A percentile compares a stretch with the other conserved stretches of the same genome.
These are phyloP conservation scores for Drosophila guanche DNA, from an alignment of 1,140 invertebrate species.

Conservation along the genomic window DNA sequence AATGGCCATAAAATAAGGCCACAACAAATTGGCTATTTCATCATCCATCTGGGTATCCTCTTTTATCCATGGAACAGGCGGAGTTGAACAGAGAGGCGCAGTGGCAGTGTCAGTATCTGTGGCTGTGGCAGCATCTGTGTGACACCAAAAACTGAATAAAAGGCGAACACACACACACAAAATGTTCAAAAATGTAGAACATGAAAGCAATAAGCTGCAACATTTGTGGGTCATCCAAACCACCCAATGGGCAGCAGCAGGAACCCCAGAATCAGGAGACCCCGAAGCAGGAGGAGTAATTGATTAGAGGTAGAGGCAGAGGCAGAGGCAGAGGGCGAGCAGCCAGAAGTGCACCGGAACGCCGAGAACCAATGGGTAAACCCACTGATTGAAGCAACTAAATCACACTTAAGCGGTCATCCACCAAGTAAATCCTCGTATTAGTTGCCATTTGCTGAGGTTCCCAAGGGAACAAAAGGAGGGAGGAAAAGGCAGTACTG, in stretches of 20 bases:
- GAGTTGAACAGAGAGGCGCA: neutral
- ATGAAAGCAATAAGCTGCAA: slow-evolving; percentile 36
- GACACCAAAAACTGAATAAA: slow-evolving; percentile 24
- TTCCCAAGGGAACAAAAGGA: neutral
- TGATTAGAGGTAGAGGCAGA: slow-evolving; percentile 2
- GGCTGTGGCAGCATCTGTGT: slow-evolving; percentile 34
- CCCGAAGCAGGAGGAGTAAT: slow-evolving; percentile 8
- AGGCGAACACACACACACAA: slow-evolving; percentile 6
- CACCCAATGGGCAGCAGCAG: neutral
- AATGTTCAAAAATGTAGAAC: slow-evolving; percentile 40
- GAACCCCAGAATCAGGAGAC: too few species aligned
- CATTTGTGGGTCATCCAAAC: slow-evolving; percentile 30
- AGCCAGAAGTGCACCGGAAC: slow-evolving; percentile 21
- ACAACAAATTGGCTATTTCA: slow-evolving; percentile 25
- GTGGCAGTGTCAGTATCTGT: slow-evolving; percentile 21
- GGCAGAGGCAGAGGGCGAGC: neutral
- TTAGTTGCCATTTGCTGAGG: slow-evolving; percentile 35
- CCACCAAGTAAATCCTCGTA: slow-evolving; percentile 37
- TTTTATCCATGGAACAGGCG: slow-evolving; percentile 16
- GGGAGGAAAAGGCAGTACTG: neutral
- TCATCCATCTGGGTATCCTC: slow-evolving; percentile 8
- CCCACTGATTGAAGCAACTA: slow-evolving; percentile 15
- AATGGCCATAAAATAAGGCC: neutral
- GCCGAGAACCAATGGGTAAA: slow-evolving; percentile 5
- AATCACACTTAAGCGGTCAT: slow-evolving; percentile 47